Evolutionary conservation across 2,797 vertebrate genomes (phyloP).

Genomic region (Aselliscus stoliczkanus): DNA sequence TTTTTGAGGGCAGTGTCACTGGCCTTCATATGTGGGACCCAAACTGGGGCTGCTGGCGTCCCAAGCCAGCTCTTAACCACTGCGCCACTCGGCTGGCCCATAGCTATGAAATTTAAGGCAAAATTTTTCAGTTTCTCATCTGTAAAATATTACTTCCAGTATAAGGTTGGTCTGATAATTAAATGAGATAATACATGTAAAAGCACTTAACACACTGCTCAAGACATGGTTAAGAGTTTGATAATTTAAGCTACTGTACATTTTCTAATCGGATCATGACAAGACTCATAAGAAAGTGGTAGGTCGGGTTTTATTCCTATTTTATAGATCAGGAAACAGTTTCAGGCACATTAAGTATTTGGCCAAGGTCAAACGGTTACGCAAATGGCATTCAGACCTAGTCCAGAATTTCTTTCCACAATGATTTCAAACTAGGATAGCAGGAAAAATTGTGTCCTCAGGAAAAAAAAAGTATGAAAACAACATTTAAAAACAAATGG

Average conservation of each 20-base stretch:
- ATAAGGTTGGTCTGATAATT: neutral
- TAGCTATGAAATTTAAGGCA: neutral
- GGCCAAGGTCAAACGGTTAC: neutral
- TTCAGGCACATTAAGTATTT: neutral
- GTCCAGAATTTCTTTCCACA: neutral
- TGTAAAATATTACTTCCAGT: neutral
- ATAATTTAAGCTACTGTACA: constrained; percentile 8
- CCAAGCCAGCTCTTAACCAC: too few relatives aligned
- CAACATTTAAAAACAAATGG: neutral
- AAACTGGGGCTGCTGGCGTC: too few relatives aligned
- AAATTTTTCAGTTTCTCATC: neutral
- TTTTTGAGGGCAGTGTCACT: too few relatives aligned
- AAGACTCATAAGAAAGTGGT: neutral
- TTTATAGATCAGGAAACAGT: neutral
- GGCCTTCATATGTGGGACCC: too few relatives aligned
- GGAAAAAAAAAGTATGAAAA: neutral
- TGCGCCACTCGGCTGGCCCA: too few relatives aligned
- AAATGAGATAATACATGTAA: neutral
- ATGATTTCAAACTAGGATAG: neutral
- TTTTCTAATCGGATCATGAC: constrained; percentile 16
- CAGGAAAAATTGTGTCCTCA: neutral
- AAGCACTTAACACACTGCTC: neutral
- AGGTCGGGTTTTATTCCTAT: neutral
- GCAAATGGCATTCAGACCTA: neutral
- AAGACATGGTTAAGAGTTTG: neutral